Percentiles rank a stretch among this genome's conserved stretches.
phyloP scores from a whole-genome alignment of 2,113 vertebrate genomes.

The Atractosteus spatula region DNA sequence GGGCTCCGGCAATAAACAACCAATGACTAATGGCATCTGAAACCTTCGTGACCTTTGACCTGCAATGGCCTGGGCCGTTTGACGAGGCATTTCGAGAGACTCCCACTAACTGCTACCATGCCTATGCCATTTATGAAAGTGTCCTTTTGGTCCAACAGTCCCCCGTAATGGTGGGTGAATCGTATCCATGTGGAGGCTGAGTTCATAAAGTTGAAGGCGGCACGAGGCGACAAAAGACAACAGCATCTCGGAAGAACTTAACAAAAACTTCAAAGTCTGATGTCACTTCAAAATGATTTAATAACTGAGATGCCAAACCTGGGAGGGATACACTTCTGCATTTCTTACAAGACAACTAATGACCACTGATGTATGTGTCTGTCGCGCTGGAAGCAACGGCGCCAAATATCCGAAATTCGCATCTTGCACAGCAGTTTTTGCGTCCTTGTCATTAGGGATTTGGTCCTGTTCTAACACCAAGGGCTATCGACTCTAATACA shows the following conservation, averaged over 20 bases:
- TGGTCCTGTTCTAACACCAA: slow-evolving; percentile 30
- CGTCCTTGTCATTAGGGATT: slow-evolving; percentile 35
- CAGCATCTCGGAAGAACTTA: slow-evolving; percentile 4
- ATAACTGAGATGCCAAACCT: background rate
- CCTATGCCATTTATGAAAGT: slow-evolving; percentile 25
- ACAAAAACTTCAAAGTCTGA: background rate
- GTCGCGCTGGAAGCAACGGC: background rate
- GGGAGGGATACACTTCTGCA: background rate
- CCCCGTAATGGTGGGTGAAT: background rate
- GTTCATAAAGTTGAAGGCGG: background rate
- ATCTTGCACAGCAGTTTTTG: background rate
- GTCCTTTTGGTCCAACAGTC: background rate
- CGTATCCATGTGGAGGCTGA: background rate
- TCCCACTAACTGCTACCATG: slow-evolving; percentile 46
- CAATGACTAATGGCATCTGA: slow-evolving; percentile 82
- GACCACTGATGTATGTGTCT: slow-evolving; percentile 52
- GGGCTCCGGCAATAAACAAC: slow-evolving; percentile 71
- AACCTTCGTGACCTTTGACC: slow-evolving; percentile 77
- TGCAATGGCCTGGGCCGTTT: slow-evolving; percentile 58
- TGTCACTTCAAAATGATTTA: background rate
- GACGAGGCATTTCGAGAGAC: slow-evolving; percentile 63
- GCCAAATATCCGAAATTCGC: background rate
- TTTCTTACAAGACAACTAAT: slow-evolving; percentile 38
- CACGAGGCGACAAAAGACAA: background rate
- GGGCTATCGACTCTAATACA: slow-evolving; percentile 12